These are phyloP conservation scores for Thymelicus sylvestris DNA, from an alignment of 2,888 invertebrate genomes.

Conservation along the genomic window DNA sequence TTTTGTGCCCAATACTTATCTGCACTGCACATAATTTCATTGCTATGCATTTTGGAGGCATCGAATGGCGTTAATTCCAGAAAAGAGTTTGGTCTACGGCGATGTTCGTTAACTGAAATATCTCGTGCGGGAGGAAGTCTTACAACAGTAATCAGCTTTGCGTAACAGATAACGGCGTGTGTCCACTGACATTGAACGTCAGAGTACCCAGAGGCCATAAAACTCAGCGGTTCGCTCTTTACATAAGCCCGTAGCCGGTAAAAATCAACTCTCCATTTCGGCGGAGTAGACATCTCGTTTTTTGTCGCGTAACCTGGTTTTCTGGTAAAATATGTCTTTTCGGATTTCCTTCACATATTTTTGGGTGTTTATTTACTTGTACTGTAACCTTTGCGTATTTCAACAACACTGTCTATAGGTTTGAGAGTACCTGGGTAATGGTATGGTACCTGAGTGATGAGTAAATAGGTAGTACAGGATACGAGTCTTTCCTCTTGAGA, in stretches of 20 bases:
- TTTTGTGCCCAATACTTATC: too few species aligned
- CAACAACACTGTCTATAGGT: too few species aligned
- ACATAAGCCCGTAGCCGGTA: conserved; percentile 25
- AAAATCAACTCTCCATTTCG: conserved; percentile 46
- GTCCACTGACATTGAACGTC: conserved; percentile 41
- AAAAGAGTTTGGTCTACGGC: too few species aligned
- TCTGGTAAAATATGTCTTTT: conserved; percentile 9
- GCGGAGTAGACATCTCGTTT: conserved; percentile 28
- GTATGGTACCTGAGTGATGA: too few species aligned
- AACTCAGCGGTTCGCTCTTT: conserved; percentile 32
- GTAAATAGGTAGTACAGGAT: too few species aligned
- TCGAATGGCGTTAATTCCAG: too few species aligned
- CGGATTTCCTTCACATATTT: background rate
- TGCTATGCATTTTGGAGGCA: too few species aligned
- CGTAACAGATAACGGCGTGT: conserved; percentile 41
- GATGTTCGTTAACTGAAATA: conserved; percentile 6
- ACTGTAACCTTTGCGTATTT: too few species aligned
- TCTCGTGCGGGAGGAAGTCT: conserved; percentile 41
- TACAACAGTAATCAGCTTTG: conserved; percentile 43
- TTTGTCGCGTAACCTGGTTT: conserved; percentile 27
- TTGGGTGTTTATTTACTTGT: too few species aligned
- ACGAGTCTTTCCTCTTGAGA: too few species aligned
- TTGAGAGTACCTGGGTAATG: too few species aligned
- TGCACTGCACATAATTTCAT: too few species aligned
- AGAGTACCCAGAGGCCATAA: conserved; percentile 32